Evolutionary conservation across 2,888 invertebrate species (phyloP).

Genomic region (Melieria picta): DNA sequence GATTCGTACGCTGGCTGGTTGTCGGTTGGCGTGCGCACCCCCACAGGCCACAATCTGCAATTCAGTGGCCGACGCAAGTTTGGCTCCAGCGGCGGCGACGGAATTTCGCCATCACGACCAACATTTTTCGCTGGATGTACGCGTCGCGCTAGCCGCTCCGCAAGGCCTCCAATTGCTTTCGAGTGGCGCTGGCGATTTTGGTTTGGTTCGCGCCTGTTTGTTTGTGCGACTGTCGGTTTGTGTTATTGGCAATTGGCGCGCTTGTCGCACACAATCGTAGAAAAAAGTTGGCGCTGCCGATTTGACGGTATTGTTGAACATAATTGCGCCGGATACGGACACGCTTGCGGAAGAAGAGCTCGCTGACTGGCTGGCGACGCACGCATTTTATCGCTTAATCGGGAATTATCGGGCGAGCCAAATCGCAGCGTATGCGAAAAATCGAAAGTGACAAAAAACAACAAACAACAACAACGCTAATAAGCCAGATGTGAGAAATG

Average conservation of each 20-base stretch:
- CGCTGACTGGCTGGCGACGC: slow-evolving; percentile 12
- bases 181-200: no score
- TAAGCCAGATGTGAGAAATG: no score
- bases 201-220: no score
- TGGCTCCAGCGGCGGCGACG: neutral
- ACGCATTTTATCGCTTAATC: slow-evolving; percentile 8
- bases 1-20: slow-evolving; percentile 41
- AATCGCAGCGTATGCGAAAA: neutral
- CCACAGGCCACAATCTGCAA: slow-evolving; percentile 31
- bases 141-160: slow-evolving; percentile 1
- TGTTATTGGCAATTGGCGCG: slow-evolving; percentile 20
- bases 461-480: no score
- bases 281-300: slow-evolving; percentile 19
- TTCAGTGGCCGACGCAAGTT: slow-evolving; percentile 6
- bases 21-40: slow-evolving; percentile 39
- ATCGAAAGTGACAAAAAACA: no score
- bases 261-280: slow-evolving; percentile 5
- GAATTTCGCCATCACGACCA: neutral
- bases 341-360: slow-evolving; percentile 21
- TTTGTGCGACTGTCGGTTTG: neutral
- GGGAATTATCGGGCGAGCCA: neutral
- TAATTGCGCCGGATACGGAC: slow-evolving; percentile 42
- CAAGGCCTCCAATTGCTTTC: neutral
- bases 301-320: slow-evolving; percentile 35
- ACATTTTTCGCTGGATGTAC: slow-evolving; percentile 11